Evolutionary conservation across 2,888 invertebrate genomes (phyloP), one percentile per base, ranked within the genome.

Genomic region (Dryadula phaetusa): DNA sequence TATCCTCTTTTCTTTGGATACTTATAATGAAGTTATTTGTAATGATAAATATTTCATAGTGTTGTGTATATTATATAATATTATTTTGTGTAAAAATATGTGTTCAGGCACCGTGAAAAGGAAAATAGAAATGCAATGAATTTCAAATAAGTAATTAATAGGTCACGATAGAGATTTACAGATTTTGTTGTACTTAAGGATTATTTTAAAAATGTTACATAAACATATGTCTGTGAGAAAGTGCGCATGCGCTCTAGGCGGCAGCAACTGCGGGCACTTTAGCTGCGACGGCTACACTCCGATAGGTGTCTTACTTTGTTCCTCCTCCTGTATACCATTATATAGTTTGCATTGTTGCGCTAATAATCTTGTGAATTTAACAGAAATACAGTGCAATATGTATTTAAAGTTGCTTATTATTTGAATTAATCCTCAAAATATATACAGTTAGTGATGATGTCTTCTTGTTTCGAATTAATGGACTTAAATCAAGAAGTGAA

Each of bases 171-270:
- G 16, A 2, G 3, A 22, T 54, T 10, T 7, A 40, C 10, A 8
- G 8, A n/a, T 40, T 10, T 4, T n/a, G n/a, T 5, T 0, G 40
- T 40, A 56, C 25, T 22, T 16, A 22, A 40, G 56, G 56, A 56
- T 40, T 40, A 56, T 40, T 56, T 40, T 58, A 42, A 67, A 61
- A 37, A 52, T 18, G 49, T 67, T 70, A 70, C 66, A 70, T 67
- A 70, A 70, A 62, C 58, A 64, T 18, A 42, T 25, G 46, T 37
- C 37, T 66, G 58, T 12, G 46, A 18, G 20, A 28, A 54, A 58
- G 44, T 42, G 46, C 70, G 70, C 70, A 70, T 67, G 70, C 70
- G 70, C 67, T 18, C 20, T 62, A 12, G n/a, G 42, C 37, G 46
- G 16, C 53, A 60, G 58, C 62, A 53, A 70, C 64, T 70, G 70